Evolutionary conservation across 2,888 invertebrate genomes (phyloP), one percentile per base, ranked within the genome.

Genomic region (Furcula furcula): DNA sequence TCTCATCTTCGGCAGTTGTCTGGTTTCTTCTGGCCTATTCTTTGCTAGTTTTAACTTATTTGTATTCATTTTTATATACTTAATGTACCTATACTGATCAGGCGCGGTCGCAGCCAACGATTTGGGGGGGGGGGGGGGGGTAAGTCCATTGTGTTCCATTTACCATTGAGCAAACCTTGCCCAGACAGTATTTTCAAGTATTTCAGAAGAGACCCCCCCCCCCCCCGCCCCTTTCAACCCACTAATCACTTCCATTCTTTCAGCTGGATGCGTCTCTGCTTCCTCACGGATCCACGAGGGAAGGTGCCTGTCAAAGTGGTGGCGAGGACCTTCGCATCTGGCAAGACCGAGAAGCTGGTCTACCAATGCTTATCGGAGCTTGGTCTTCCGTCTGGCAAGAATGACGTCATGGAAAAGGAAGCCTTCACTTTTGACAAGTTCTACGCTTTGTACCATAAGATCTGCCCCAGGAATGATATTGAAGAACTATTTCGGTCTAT

Each of bases 381-480:
- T 46, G 97, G 95, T 13, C 91, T 99, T 48, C 98, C 99, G 0
- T 95, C 95, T 43, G 98, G 97, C 38, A 98, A 98, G 94, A 96
- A 96, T 73, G 99, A 98, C 71, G 95, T 95, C 22, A 97, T 99
- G 86, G 98, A 98, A 66, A 95, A 94, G 31, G 95, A 94, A 11
- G 95, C 95, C 30, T 99, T 99, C 76, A 99, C 98, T 0, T 99
- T 99, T 74, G 99, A 99, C 57, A 99, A 98, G 79, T 99, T 99
- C 85, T 98, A 99, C 84, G 95, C 96, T 31, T 90, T 99, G 7
- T 99, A 99, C 81, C 98, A 98, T 79, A 99, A 98, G 90, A 98
- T 99, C 67, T 99, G 99, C 71, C 99, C 99, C 2, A 92, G 99
- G 62, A 98, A 98, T 65, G 99, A 99, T 79, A 99, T 99, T 59